Conservation (phyloP, 2,888 invertebrate genomes). For the Agonopterix alstromeriana region DNA sequence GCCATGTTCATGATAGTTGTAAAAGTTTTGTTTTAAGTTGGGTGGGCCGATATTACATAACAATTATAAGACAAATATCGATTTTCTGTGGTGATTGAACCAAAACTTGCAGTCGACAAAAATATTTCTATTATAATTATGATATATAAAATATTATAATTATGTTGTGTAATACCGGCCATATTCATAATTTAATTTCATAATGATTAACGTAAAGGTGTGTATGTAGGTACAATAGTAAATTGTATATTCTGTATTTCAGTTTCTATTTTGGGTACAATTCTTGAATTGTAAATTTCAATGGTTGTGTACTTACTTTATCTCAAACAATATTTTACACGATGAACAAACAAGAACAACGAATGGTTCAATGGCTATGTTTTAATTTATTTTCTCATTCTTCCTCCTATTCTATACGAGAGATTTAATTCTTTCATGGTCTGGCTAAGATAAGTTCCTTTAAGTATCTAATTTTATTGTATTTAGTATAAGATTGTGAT, state of each 20-base stretch:
- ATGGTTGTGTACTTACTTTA: slow-evolving; percentile 73
- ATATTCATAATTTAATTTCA: slow-evolving; percentile 17
- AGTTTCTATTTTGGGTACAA: slow-evolving; percentile 30
- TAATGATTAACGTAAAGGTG: slow-evolving; percentile 17
- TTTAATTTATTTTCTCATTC: slow-evolving; percentile 30
- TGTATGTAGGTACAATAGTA: background rate
- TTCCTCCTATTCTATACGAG: slow-evolving; percentile 26
- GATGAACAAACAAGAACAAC: slow-evolving; percentile 16
- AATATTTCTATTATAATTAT: no score
- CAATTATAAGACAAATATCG: no score
- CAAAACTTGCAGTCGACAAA: no score
- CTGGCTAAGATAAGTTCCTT: slow-evolving; percentile 71
- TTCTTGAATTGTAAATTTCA: slow-evolving; percentile 42
- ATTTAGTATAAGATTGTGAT: slow-evolving; percentile 71
- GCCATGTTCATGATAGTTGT: slow-evolving; percentile 71
- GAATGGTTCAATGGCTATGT: slow-evolving; percentile 35
- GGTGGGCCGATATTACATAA: no score
- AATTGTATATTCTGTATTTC: slow-evolving; percentile 11
- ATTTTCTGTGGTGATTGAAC: no score
- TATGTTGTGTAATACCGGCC: background rate
- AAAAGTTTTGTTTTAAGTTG: slow-evolving; percentile 28
- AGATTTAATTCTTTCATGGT: slow-evolving; percentile 54
- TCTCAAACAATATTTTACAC: slow-evolving; percentile 16
- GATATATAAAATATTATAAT: slow-evolving; percentile 7
- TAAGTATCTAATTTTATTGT: slow-evolving; percentile 51